Conservation (phyloP, 2,113 vertebrate genomes). For the Scolopax mira region DNA sequence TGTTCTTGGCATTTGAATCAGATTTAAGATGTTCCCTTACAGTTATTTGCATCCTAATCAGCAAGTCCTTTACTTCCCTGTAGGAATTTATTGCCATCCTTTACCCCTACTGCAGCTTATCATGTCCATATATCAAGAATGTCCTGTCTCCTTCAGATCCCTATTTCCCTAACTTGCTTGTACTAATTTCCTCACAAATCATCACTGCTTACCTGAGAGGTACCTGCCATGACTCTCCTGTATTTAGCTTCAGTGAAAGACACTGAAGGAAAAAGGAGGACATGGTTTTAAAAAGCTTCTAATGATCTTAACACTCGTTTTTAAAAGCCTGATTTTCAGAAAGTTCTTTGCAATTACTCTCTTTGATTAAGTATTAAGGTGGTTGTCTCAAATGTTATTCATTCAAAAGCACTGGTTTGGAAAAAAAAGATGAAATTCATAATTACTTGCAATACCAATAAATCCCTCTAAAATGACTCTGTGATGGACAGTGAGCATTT, state of each 20-base stretch:
- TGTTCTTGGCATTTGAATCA: neutral
- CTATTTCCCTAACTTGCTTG: conserved; percentile 13
- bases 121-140: neutral
- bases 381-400: neutral
- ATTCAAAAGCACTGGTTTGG: neutral
- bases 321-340: neutral
- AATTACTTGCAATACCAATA: neutral
- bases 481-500: neutral
- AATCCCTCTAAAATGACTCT: neutral
- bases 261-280: neutral
- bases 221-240: neutral
- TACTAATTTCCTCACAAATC: conserved; percentile 43
- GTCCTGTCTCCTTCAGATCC: conserved; percentile 19
- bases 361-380: neutral
- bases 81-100: neutral
- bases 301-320: neutral
- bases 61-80: neutral
- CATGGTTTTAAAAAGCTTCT: neutral
- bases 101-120: neutral
- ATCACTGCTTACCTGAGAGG: neutral
- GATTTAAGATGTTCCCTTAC: neutral
- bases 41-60: conserved; percentile 17
- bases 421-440: neutral
- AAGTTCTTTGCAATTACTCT: neutral
- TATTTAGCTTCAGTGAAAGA: neutral